Evolutionary conservation across 2,888 invertebrate genomes (phyloP), one percentile per base, ranked within the genome.

Genomic region (Tetramorium bicarinatum): DNA sequence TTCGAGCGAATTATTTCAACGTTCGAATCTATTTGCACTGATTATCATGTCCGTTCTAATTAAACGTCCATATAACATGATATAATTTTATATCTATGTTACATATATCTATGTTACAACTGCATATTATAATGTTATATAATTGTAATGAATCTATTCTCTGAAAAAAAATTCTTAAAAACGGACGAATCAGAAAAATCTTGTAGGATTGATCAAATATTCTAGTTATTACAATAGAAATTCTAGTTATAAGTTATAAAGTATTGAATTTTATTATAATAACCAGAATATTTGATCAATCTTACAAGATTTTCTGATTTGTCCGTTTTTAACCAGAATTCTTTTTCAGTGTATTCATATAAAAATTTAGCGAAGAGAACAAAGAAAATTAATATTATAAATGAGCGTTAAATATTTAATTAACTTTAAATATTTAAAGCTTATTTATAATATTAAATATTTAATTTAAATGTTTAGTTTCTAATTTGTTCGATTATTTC

Each of bases 1-100:
- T 67, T 67, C 25, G 77, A 67, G 29, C 41, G 29, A 77, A 41
- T 67, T 54, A 77, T 77, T 77, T 67, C 54, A 1, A 67, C 29
- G 7, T 64, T 77, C 25, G 29, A 77, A 67, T 77, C 13, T 25
- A 38, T 41, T 41, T 25, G 18, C 25, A 15, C n/a, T 41, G 8
- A 38, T 66, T 13, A 25, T 76, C n/a, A 25, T 13, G 8, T 1
- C 21, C 2, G 3, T 21, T 76, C 29, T 47, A 49, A 66, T 76
- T 38, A 62, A 62, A 74, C 13, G n/a, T 29, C 9, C 21, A 47
- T 62, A 34, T 21, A 29, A 49, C 2, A 41, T 25, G 11, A 0
- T 44, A 18, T 25, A 66, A 44, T 41, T 29, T 41, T 64, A n/a
- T 41, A 64, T 21, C 2, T 25, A 29, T 47, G 21, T 44, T 41